Base-by-base conservation (phyloP, 1,140 invertebrate species). In the Macrosteles quadrilineatus region DNA sequence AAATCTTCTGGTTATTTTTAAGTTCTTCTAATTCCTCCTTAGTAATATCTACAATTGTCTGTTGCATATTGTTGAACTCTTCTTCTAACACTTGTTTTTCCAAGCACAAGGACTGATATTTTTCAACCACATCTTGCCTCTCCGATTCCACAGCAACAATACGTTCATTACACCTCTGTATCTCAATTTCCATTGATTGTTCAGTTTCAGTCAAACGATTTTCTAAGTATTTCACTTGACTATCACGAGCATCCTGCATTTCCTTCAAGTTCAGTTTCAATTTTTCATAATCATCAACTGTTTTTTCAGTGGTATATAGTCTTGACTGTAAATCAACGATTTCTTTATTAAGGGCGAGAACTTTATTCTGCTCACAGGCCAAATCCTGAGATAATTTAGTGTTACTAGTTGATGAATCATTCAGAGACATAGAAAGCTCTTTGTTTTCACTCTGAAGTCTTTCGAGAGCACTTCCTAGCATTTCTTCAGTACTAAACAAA, bases 91-190 rank as follows among this genome's bases (percentile, higher is more conserved):
- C 31, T 43, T 43, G 40, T 45, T 66, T 66, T 45, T 66, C 63
- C 2, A 12, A 9, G 23, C 17, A 23, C 21, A 45, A 45, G 1
- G 11, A 23, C 11, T 66, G 17, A 45, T 45, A 66, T 27, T 43
- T 66, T 45, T 43, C 36, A 31, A n/a, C 43, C 73, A 80, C 79
- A 12, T 75, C 74, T 70, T 77, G 73, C 47, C 76, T 77, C 70
- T 76, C 79, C 76, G 73, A 78, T 75, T 79, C 83, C 73, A 73
- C 72, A 71, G 67, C 79, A 53, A 62, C 73, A 29, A 87, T 75
- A 71, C 84, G 85, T 1, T 82, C 78, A 17, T 80, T 79, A 19
- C 87, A 71, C 45, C 86, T 83, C 70, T 85, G 80, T 72, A 87
- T 88, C 75, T 90, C 87, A 50, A 25, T 64, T 19, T 69, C 68